A percentile compares a stretch with the other conserved stretches of the same genome.
Conservation (phyloP, 2,888 invertebrate species). For the Dryobota labecula region DNA sequence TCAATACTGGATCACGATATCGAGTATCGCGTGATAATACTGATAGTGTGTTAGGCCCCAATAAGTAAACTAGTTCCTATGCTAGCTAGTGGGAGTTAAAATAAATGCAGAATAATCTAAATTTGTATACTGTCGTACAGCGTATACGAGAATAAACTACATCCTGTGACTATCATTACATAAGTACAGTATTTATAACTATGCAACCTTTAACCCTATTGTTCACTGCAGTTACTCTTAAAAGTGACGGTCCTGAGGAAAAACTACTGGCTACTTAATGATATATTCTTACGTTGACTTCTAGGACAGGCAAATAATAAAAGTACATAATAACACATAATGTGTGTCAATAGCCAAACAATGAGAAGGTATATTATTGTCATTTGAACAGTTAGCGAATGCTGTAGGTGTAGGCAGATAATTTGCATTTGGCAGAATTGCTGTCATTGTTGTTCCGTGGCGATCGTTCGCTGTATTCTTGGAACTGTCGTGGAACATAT, state of each 20-base stretch:
- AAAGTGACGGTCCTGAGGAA: background rate
- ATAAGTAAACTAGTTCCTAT: background rate
- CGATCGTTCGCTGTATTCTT: conserved; percentile 37
- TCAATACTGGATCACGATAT: too few relatives aligned
- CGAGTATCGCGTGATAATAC: too few relatives aligned
- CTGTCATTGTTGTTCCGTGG: conserved; percentile 54
- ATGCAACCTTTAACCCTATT: conserved; percentile 18
- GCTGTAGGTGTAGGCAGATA: conserved; percentile 56
- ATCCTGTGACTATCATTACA: background rate
- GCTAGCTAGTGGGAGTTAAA: background rate
- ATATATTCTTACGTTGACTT: conserved; percentile 12
- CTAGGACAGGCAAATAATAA: conserved; percentile 32
- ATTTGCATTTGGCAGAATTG: conserved; percentile 67
- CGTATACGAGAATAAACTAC: background rate
- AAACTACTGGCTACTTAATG: conserved; percentile 1
- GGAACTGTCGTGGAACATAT: conserved; percentile 48
- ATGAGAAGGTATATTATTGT: conserved; percentile 40
- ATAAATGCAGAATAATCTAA: background rate
- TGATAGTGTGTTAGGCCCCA: too few relatives aligned
- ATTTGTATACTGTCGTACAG: background rate
- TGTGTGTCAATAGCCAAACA: conserved; percentile 47
- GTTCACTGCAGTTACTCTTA: conserved; percentile 17
- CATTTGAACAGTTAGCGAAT: conserved; percentile 41
- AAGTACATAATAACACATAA: conserved; percentile 51
- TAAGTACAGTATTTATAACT: conserved; percentile 13